Evolutionary conservation across 2,797 vertebrate species (phyloP).

Genomic region (Meda fulgida): DNA sequence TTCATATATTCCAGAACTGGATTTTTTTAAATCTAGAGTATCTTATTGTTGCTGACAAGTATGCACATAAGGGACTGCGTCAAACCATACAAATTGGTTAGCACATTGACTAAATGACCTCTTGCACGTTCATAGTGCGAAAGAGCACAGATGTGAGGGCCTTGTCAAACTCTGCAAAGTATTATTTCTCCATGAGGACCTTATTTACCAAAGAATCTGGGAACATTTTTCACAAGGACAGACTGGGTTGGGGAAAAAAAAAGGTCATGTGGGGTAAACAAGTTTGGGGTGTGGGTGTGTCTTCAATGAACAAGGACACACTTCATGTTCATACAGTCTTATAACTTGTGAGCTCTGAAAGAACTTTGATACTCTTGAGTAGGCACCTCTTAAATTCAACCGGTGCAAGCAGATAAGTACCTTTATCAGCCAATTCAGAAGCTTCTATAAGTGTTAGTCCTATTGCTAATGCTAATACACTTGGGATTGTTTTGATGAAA

Average conservation of each 20-base stretch:
- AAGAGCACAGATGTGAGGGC: not conserved
- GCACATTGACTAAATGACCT: slow-evolving; percentile 1
- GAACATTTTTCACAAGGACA: slow-evolving; percentile 39
- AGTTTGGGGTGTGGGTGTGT: not conserved
- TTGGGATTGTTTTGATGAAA: slow-evolving; percentile 33
- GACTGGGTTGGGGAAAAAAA: slow-evolving; percentile 11
- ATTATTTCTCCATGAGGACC: slow-evolving; percentile 50
- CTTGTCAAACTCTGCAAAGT: not conserved
- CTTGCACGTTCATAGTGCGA: not conserved
- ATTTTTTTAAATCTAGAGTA: not conserved
- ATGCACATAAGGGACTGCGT: not conserved
- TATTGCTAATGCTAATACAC: not conserved
- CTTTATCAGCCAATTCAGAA: not conserved
- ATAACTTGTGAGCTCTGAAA: not conserved
- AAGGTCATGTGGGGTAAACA: slow-evolving; percentile 39
- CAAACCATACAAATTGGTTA: slow-evolving; percentile 5
- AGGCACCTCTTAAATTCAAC: not conserved
- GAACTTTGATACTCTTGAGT: not conserved
- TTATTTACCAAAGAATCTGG: slow-evolving; percentile 51
- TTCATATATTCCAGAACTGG: not conserved
- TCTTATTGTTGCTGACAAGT: not conserved
- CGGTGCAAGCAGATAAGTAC: not conserved
- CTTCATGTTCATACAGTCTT: slow-evolving; percentile 6
- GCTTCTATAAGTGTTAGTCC: not conserved
- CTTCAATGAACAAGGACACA: slow-evolving; percentile 7